A percentile compares a stretch with the other conserved stretches of the same genome.
phyloP scores from a whole-genome alignment of 2,797 vertebrate genomes.

The Chanos chanos region DNA sequence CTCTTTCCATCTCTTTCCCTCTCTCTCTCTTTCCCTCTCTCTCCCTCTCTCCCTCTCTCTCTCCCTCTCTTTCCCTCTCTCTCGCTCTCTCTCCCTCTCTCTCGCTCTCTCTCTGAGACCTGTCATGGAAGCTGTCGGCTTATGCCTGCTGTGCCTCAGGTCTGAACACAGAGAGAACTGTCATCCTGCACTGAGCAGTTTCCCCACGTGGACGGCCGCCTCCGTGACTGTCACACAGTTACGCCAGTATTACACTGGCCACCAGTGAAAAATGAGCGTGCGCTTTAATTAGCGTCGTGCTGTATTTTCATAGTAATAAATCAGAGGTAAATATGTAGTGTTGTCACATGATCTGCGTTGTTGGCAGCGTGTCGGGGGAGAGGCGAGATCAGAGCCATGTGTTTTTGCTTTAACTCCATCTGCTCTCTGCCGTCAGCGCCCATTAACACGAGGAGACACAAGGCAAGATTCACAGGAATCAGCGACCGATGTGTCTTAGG shows the following conservation, averaged over 20 bases:
- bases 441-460: conserved; percentile 46
- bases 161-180: too few relatives aligned
- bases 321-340: too few relatives aligned
- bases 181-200: too few relatives aligned
- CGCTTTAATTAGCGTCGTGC: too few relatives aligned
- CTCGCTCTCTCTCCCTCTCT: conserved; percentile 9
- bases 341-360: too few relatives aligned
- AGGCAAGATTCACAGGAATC: conserved; percentile 45
- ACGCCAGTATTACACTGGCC: background rate
- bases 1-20: background rate
- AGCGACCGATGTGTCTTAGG: conserved; percentile 42
- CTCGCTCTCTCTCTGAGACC: too few relatives aligned
- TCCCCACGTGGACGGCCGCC: too few relatives aligned
- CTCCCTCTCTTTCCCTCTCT: background rate
- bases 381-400: conserved; percentile 30
- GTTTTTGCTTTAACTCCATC: conserved; percentile 37
- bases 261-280: too few relatives aligned
- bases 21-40: background rate
- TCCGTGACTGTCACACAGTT: background rate
- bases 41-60: background rate
- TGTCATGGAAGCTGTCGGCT: too few relatives aligned
- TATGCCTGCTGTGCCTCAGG: too few relatives aligned
- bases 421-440: conserved; percentile 44
- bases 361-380: conserved; percentile 11
- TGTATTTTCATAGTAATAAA: too few relatives aligned